phyloP scores from a whole-genome alignment of 2,888 invertebrate genomes.

The Calameuta idolon region DNA sequence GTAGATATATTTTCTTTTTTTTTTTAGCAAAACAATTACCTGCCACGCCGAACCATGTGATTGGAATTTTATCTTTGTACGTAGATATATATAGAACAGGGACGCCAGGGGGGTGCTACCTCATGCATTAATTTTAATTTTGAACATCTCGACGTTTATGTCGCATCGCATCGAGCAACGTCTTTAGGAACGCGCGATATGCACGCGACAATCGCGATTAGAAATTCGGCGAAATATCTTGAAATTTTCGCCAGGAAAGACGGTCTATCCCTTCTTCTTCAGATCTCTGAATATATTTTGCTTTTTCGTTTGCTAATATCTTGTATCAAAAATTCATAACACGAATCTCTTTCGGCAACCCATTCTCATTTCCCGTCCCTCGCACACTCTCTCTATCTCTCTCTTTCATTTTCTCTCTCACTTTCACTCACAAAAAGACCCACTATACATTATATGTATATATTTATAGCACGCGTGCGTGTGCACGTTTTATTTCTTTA shows the following conservation, averaged over 20 bases:
- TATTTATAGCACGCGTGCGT: background rate
- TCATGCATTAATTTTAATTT: background rate
- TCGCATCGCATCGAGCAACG: background rate
- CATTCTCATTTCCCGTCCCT: background rate
- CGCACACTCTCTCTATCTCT: background rate
- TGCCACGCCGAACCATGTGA: background rate
- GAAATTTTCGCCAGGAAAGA: background rate
- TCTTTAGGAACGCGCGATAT: constrained; percentile 9
- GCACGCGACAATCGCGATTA: background rate
- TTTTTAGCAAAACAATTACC: background rate
- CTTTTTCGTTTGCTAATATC: background rate
- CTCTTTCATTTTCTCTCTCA: background rate
- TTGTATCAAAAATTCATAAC: background rate
- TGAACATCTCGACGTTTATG: background rate
- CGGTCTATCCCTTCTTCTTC: background rate
- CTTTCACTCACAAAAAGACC: background rate
- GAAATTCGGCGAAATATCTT: background rate
- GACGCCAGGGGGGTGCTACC: background rate
- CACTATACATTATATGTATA: background rate
- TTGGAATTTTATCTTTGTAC: background rate
- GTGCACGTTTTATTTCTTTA: background rate
- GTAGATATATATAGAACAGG: background rate
- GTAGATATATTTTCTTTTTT: constrained; percentile 3
- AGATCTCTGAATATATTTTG: background rate
- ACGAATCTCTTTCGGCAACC: too few relatives aligned